Evolutionary conservation across 2,888 invertebrate species (phyloP), one percentile per base, ranked within the genome.

Genomic region (Eupsilia transversa): DNA sequence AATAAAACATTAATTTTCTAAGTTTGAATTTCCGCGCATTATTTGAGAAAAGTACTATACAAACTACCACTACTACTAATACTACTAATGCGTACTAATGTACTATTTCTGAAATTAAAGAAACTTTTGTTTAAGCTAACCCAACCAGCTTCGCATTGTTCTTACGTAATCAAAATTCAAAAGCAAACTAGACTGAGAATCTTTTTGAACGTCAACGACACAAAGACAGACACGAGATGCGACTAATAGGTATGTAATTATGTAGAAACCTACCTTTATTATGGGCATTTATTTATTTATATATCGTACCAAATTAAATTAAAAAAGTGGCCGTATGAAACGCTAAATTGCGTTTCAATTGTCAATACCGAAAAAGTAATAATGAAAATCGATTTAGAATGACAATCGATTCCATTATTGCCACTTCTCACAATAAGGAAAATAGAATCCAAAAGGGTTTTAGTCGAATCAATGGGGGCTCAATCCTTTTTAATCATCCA

Each of bases 351-450:
- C n/a, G n/a, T 65, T 52, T n/a, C 33, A 65, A 17, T 33, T 64
- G 33, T 33, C 49, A 65, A 17, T 49, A 49, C 9, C 5, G 17
- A 17, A 9, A 64, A 33, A 33, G 14, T 17, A 49, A 49, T 33
- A 49, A 49, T 46, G 46, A 65, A 33, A n/a, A 49, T 33, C 49
- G 49, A 33, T 65, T 33, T 33, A 49, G 33, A 65, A 33, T 33
- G 64, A 17, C n/a, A 49, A n/a, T 65, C 10, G 10, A 52, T 65
- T 54, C 20, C n/a, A 35, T 52, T 54, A 54, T 65, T 65, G 54
- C n/a, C 20, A 35, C 65, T 65, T 65, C 65, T 56, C 17, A 20
- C n/a, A 54, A 7, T 56, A 35, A 35, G 20, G 35, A 56, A 52
- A 35, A n/a, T 12, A 35, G 12, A 65, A 56, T 20, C 1, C 17